Percentiles rank a stretch among this genome's conserved stretches.
These are phyloP conservation scores for Drosophila rellima DNA, from an alignment of 2,888 invertebrate genomes.

Conservation along the genomic window DNA sequence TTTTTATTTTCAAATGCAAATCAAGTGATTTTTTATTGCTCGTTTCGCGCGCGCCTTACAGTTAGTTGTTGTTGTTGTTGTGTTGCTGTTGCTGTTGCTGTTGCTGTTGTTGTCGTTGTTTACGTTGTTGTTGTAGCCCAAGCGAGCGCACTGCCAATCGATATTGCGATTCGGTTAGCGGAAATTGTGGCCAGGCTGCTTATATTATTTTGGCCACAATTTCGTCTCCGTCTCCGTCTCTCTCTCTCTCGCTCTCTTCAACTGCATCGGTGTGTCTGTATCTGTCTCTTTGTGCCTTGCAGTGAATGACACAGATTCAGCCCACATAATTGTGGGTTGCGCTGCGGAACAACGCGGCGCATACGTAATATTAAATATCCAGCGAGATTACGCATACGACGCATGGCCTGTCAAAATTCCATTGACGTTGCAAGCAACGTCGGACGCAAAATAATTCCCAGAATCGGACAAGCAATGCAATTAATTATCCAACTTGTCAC, in stretches of 20 bases:
- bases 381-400: slow-evolving; percentile 47
- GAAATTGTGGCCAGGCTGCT: slow-evolving; percentile 40
- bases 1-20: slow-evolving; percentile 51
- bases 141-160: slow-evolving; percentile 34
- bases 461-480: slow-evolving; percentile 1
- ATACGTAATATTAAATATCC: slow-evolving; percentile 40
- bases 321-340: slow-evolving; percentile 36
- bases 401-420: slow-evolving; percentile 18
- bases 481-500: neutral
- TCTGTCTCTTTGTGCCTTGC: slow-evolving; percentile 8
- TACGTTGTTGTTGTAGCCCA: slow-evolving; percentile 17
- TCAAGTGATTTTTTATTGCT: slow-evolving; percentile 70
- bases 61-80: slow-evolving; percentile 20
- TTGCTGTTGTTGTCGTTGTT: neutral
- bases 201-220: slow-evolving; percentile 22
- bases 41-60: slow-evolving; percentile 43
- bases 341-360: slow-evolving; percentile 29
- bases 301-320: slow-evolving; percentile 38
- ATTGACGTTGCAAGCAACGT: slow-evolving; percentile 10
- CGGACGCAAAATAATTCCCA: slow-evolving; percentile 10
- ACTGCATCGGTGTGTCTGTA: neutral
- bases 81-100: slow-evolving; percentile 29
- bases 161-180: slow-evolving; percentile 39
- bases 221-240: neutral
- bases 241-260: neutral